Evolutionary conservation across 2,797 vertebrate species (phyloP).

Genomic region (Poeciliopsis turneri): DNA sequence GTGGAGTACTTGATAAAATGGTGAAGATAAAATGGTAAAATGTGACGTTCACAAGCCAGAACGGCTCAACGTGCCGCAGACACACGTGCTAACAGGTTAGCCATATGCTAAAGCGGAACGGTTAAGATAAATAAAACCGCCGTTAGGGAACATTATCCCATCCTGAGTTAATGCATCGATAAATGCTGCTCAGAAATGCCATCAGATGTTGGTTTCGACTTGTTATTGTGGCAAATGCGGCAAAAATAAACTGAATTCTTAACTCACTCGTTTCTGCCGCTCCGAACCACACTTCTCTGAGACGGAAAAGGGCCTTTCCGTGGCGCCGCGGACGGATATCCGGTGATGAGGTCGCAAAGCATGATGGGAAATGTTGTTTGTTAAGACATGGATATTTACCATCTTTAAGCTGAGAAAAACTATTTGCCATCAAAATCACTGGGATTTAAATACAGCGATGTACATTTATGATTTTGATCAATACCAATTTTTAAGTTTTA

Average conservation of each 20-base stretch:
- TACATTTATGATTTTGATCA: not conserved
- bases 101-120: constrained; percentile 52
- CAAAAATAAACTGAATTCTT: constrained; percentile 10
- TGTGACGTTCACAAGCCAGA: not conserved
- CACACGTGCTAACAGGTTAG: constrained; percentile 67
- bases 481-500: not conserved
- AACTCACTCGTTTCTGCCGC: constrained; percentile 77
- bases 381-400: not conserved
- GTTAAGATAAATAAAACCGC: constrained; percentile 27
- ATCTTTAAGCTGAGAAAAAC: not conserved
- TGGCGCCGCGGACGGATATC: constrained; percentile 69
- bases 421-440: not conserved
- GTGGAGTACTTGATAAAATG: fast-evolving
- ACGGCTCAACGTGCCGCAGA: constrained; percentile 48
- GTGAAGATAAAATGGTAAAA: too few species aligned
- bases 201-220: fast-evolving
- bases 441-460: not conserved
- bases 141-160: fast-evolving
- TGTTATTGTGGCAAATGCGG: fast-evolving
- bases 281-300: constrained; percentile 69
- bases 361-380: constrained; percentile 61
- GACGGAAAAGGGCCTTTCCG: constrained; percentile 80
- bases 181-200: fast-evolving
- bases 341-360: constrained; percentile 47
- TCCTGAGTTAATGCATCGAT: fast-evolving